These are phyloP conservation scores for Chloroceryle amazona DNA, from an alignment of 2,797 vertebrate species.

Conservation along the genomic window DNA sequence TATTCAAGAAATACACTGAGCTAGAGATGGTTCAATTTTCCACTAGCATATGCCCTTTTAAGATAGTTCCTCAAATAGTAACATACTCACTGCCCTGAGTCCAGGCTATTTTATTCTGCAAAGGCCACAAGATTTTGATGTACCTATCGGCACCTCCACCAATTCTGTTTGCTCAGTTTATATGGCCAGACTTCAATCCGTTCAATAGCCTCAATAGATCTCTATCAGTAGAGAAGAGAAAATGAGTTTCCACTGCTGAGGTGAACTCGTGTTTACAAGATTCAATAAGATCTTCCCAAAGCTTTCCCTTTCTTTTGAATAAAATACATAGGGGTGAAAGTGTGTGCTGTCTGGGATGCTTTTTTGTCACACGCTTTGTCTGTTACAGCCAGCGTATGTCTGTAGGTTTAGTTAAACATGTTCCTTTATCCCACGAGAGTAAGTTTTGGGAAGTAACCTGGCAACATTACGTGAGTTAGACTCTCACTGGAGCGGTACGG, in stretches of 20 bases:
- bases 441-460: background rate
- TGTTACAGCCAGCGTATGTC: background rate
- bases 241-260: background rate
- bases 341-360: background rate
- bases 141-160: background rate
- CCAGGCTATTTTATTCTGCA: background rate
- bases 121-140: background rate
- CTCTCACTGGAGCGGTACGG: background rate
- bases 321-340: background rate
- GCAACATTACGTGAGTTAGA: background rate
- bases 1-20: background rate
- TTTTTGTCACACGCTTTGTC: background rate
- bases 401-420: background rate
- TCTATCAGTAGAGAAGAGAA: conserved; percentile 10
- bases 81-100: background rate
- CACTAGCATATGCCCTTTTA: background rate
- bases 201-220: conserved; percentile 9
- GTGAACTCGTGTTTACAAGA: conserved; percentile 18
- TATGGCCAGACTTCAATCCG: background rate
- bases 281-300: background rate
- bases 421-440: background rate
- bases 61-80: background rate
- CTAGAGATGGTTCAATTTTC: background rate
- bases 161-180: background rate
- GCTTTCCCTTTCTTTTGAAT: conserved; percentile 21